Conservation (phyloP, 2,888 invertebrate species). For the Ectemnius continuus region DNA sequence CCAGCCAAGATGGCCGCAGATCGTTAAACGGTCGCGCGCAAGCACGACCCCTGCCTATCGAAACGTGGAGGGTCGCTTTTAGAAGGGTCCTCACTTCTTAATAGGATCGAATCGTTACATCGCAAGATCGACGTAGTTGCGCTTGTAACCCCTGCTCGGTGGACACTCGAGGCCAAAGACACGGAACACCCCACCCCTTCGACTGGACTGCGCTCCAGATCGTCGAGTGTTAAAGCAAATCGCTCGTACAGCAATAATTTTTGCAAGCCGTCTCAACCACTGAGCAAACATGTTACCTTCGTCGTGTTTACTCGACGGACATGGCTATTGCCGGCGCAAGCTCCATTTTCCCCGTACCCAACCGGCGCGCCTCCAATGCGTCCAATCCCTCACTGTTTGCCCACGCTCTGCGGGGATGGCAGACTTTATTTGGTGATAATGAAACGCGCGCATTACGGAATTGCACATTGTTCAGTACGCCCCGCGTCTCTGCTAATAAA, state of each 20-base stretch:
- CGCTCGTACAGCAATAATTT: no score
- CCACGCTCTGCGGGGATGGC: conserved; percentile 15
- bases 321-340: not conserved
- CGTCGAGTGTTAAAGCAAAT: no score
- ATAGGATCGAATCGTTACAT: conserved; percentile 57
- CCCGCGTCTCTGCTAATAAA: conserved; percentile 31
- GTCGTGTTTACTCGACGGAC: not conserved
- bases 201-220: no score
- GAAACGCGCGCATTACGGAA: conserved; percentile 28
- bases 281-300: not conserved
- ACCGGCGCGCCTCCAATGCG: not conserved
- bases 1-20: conserved; percentile 69
- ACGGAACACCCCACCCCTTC: no score
- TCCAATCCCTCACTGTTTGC: conserved; percentile 19
- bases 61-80: conserved; percentile 54
- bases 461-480: conserved; percentile 27
- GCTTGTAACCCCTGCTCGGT: not conserved
- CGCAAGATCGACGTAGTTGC: conserved; percentile 45
- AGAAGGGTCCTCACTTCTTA: conserved; percentile 51
- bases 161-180: no score
- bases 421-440: conserved; percentile 32
- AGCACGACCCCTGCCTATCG: conserved; percentile 50
- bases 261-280: no score
- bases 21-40: conserved; percentile 73
- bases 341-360: not conserved